Base-by-base conservation (phyloP, 2,797 vertebrate species). In the Rhincodon typus region DNA sequence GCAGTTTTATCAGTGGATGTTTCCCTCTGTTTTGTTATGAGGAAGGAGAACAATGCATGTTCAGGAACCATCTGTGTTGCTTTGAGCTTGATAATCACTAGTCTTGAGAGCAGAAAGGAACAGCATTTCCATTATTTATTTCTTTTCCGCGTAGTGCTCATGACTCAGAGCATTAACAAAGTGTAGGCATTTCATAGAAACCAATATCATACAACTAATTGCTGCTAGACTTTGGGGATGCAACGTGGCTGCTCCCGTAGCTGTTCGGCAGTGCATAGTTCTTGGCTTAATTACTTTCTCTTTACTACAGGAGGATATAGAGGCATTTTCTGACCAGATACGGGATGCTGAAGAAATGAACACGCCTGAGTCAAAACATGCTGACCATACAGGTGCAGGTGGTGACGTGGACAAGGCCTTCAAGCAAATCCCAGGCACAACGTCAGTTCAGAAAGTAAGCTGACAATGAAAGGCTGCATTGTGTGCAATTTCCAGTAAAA, bases 331-430 rank as follows among this genome's bases (percentile, higher is more conserved):
- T 17, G 98, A 99, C 96, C 98, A 96, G 96, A 97, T 99, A 97
- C 98, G 98, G 96, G 98, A 98, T 91, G 98, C 99, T 97, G 98
- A 98, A 97, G 98, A 98, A 97, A 97, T 98, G 96, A 98, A 98
- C 7, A 97, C 99, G 94, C 96, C 99, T 96, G 98, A 98, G 86
- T 98, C 98, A 96, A 98, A 98, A 0, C 98, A 98, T 72, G 98
- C 98, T 13, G 98, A 98, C 96, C 98, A 97, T 23, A 97, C 98
- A 94, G 97, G 97, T 87, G 97, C 97, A 0, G 98, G 98, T 93
- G 97, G 97, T 62, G 96, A 96, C 96, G 98, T 98, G 34, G 98
- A 98, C 50, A 98, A 98, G 0, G 97, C 97, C 6, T 96, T 98
- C 0, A 97, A 97, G 17, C 97, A 98, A 70, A 96, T 97, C n/a